phyloP scores from a whole-genome alignment of 2,113 vertebrate species.

The Theropithecus gelada region DNA sequence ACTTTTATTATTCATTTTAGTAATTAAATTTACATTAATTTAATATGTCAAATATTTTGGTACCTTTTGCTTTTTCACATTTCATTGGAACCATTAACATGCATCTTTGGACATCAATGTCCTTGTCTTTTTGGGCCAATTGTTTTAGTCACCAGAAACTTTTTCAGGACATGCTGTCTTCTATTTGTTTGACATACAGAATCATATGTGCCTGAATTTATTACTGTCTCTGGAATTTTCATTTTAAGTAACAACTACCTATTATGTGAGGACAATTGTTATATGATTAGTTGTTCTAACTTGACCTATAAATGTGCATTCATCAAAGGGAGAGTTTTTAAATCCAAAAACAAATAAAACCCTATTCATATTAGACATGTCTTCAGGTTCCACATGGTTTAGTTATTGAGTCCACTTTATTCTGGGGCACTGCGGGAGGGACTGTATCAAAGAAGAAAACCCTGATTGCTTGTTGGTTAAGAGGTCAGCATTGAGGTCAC shows the following conservation, averaged over 20 bases:
- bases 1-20: neutral
- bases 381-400: neutral
- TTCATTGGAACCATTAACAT: slow-evolving; percentile 32
- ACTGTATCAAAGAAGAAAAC: neutral
- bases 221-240: slow-evolving; percentile 14
- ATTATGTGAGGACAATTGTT: neutral
- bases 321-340: slow-evolving; percentile 19
- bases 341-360: slow-evolving; percentile 51
- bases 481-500: neutral
- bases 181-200: neutral
- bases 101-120: neutral
- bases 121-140: neutral
- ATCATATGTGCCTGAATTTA: neutral
- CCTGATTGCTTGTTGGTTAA: neutral
- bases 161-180: neutral
- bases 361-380: neutral
- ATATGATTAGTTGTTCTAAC: neutral
- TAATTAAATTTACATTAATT: slow-evolving; percentile 17
- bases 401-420: neutral
- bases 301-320: slow-evolving; percentile 34
- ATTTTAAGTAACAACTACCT: neutral
- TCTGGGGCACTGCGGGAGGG: neutral
- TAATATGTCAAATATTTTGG: slow-evolving; percentile 18
- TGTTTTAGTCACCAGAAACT: slow-evolving; percentile 35
- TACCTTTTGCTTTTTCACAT: slow-evolving; percentile 17